Evolutionary conservation across 2,113 vertebrate genomes (phyloP), one percentile per base, ranked within the genome.

Genomic region (Sturnus vulgaris): DNA sequence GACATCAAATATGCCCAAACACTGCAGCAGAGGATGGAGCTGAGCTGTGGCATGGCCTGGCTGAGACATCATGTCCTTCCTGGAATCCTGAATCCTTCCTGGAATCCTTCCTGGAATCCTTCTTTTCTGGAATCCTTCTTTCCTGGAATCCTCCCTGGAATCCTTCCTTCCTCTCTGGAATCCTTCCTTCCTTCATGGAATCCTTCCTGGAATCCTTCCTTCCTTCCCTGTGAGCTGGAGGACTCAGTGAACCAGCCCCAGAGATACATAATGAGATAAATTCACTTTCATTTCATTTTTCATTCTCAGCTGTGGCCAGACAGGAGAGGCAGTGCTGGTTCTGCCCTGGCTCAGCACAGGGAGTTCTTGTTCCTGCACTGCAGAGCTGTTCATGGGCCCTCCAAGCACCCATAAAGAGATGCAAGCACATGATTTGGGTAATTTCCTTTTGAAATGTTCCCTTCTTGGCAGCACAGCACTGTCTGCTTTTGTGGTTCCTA

Each of bases 1-100:
- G 60, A 23, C 77, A 42, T 57, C n/a, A 60, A 44, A 73, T 39
- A 64, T 91, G 91, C 81, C 93, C 71, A 42, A 73, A 22, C 52
- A 84, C 92, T 52, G 65, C 88, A 66, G 86, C 23, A 31, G 44
- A 3, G 44, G 42, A 30, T 4, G 60, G 66, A 77, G 52, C 87
- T 69, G 65, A 59, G 64, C 64, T 70, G 47, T 17, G 17, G 50
- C 50, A 20, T 1, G 2, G 49, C 4, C 15, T 68, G 94, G 71
- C 35, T 66, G 84, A 40, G 40, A 15, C 5, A 13, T 15, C 40
- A 40, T 40, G 40, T 40, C 40, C 40, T 40, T 46, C 19, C 44
- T 46, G 44, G 44, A 20, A 46, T 46, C 20, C 44, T 46, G 44
- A 20, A 46, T 21, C 44, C 44, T 46, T 46, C 19, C 44, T 46